phyloP scores from a whole-genome alignment of 2,797 vertebrate genomes.

The Eidolon dupreanum region DNA sequence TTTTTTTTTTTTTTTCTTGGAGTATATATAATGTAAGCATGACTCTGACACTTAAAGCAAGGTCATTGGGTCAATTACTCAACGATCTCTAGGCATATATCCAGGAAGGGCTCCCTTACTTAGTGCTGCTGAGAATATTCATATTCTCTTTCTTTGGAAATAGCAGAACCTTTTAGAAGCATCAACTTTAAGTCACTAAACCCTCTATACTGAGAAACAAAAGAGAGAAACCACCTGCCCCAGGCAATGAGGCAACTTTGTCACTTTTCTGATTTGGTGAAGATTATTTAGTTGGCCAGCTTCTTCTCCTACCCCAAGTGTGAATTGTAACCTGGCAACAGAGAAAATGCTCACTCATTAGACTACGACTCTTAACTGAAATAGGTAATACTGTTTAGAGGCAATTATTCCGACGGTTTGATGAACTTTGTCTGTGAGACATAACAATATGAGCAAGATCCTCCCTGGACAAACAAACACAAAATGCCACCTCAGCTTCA shows the following conservation, averaged over 20 bases:
- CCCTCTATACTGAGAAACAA: background rate
- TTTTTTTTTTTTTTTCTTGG: background rate
- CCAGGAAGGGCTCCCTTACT: background rate
- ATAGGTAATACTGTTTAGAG: background rate
- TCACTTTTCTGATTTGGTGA: background rate
- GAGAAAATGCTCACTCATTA: background rate
- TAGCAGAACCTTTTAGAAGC: background rate
- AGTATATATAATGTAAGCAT: background rate
- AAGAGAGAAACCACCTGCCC: background rate
- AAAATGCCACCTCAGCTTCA: background rate
- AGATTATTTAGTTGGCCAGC: background rate
- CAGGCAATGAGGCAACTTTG: background rate
- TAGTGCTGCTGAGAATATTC: background rate
- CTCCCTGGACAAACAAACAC: background rate
- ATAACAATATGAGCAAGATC: background rate
- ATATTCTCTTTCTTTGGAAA: background rate
- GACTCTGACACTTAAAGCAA: background rate
- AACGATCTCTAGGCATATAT: background rate
- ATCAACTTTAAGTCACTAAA: background rate
- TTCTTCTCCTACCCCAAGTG: background rate
- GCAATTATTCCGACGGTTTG: background rate
- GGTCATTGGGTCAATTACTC: background rate
- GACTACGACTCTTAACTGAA: background rate
- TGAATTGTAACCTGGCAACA: background rate
- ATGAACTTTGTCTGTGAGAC: background rate